Conservation (phyloP, 2,888 invertebrate species). For the Troglohyphantes excavatus region DNA sequence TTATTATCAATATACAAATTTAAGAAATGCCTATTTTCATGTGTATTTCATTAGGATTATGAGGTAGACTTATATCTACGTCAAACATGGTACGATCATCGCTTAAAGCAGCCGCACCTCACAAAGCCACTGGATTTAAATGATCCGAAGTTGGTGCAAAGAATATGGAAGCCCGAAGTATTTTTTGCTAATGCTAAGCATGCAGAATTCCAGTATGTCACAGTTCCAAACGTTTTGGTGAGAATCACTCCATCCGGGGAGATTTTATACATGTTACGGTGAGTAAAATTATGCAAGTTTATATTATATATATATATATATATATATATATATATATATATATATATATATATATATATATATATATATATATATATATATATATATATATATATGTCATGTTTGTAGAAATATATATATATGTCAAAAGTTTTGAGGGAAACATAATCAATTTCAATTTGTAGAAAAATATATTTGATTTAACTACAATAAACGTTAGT, state of each 20-base stretch:
- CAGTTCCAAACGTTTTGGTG: slow-evolving; percentile 84
- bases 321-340: too few species aligned
- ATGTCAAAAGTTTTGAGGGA: too few species aligned
- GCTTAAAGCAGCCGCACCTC: slow-evolving; percentile 80
- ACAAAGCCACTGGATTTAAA: slow-evolving; percentile 80
- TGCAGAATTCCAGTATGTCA: slow-evolving; percentile 84
- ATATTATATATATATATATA: too few species aligned
- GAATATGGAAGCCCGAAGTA: slow-evolving; percentile 84
- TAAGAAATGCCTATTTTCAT: neutral
- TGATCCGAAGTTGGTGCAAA: slow-evolving; percentile 83
- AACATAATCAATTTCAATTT: too few species aligned
- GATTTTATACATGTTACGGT: slow-evolving; percentile 84
- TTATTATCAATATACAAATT: too few species aligned
- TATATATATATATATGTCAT: too few species aligned
- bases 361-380: too few species aligned
- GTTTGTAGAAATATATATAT: too few species aligned
- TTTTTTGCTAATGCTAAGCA: slow-evolving; percentile 84
- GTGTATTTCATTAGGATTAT: slow-evolving; percentile 78
- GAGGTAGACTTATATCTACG: slow-evolving; percentile 80
- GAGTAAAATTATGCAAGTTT: too few species aligned
- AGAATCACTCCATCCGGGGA: slow-evolving; percentile 84
- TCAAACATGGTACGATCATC: slow-evolving; percentile 80
- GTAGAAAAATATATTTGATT: too few species aligned
- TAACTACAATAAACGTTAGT: too few species aligned
- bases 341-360: too few species aligned